Percentiles rank a stretch among this genome's conserved stretches.
phyloP scores from a whole-genome alignment of 1,140 invertebrate genomes.

The Bathynomus jamesi region DNA sequence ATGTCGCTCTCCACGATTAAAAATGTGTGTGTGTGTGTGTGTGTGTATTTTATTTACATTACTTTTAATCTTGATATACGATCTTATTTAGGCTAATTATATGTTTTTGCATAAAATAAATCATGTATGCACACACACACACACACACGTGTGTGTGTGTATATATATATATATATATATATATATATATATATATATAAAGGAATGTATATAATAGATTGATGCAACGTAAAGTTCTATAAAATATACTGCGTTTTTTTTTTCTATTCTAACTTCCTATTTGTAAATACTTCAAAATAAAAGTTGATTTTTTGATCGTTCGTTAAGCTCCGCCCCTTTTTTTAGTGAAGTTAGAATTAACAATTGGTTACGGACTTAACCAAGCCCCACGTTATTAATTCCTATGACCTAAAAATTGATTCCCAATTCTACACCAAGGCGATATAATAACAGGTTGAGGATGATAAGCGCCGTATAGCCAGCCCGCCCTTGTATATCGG shows the following conservation, averaged over 20 bases:
- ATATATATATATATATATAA: background rate
- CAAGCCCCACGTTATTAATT: background rate
- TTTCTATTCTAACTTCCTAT: background rate
- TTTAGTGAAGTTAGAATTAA: background rate
- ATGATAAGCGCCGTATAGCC: background rate
- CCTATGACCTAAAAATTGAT: background rate
- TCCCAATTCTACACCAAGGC: background rate
- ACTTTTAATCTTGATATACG: too few species aligned
- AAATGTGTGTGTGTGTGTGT: background rate
- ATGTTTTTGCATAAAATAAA: too few species aligned
- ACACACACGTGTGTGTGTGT: background rate
- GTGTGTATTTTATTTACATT: background rate
- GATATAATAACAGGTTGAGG: background rate
- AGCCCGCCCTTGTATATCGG: background rate
- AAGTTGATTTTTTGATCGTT: background rate
- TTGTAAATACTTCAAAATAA: background rate
- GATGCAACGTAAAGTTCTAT: background rate
- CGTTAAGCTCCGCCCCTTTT: background rate
- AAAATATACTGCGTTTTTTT: background rate
- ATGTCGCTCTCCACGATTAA: background rate
- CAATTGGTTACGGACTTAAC: background rate
- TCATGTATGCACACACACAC: background rate
- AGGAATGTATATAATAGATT: background rate
- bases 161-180: conserved; percentile 1
- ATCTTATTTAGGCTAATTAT: too few species aligned